Base-by-base conservation (phyloP, 1,140 invertebrate species). In the Hermetia illucens region DNA sequence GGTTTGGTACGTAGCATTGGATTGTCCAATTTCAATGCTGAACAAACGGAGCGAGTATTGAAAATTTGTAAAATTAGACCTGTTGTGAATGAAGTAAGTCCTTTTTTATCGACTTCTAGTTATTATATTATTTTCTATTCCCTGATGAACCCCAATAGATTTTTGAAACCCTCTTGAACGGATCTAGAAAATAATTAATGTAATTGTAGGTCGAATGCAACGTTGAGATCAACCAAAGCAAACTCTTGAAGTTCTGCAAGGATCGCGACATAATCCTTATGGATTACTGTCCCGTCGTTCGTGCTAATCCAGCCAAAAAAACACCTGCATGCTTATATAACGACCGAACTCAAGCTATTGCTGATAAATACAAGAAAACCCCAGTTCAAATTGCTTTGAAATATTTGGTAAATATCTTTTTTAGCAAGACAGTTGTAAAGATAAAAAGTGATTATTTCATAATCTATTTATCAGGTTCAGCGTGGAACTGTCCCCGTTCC, bases 141-240 rank as follows among this genome's bases (percentile, higher is more conserved):
- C n/a, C n/a, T n/a, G n/a, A n/a, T n/a, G n/a, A n/a, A n/a, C n/a
- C n/a, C n/a, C n/a, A n/a, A n/a, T n/a, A n/a, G n/a, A n/a, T n/a
- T n/a, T n/a, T n/a, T n/a, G n/a, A n/a, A n/a, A n/a, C n/a, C n/a
- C n/a, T n/a, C n/a, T n/a, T n/a, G n/a, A n/a, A n/a, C n/a, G n/a
- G n/a, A n/a, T n/a, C n/a, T n/a, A n/a, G n/a, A n/a, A n/a, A 8
- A 8, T 25, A n/a, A n/a, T 25, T 25, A n/a, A 8, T 25, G 24
- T 34, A 68, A 9, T 72, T 79, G 49, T 85, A 90, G 68, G 72
- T 89, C 30, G 90, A 94, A 61, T 80, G 79, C 41, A 85, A 92
- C 50, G 80, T 81, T 0, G 87, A 88, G 49, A 63, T 92, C 18
- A 81, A 76, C 35, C 88, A 94, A 52, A 69, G 69, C 9, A 72